phyloP scores from a whole-genome alignment of 2,797 vertebrate genomes.

The Falco naumanni region DNA sequence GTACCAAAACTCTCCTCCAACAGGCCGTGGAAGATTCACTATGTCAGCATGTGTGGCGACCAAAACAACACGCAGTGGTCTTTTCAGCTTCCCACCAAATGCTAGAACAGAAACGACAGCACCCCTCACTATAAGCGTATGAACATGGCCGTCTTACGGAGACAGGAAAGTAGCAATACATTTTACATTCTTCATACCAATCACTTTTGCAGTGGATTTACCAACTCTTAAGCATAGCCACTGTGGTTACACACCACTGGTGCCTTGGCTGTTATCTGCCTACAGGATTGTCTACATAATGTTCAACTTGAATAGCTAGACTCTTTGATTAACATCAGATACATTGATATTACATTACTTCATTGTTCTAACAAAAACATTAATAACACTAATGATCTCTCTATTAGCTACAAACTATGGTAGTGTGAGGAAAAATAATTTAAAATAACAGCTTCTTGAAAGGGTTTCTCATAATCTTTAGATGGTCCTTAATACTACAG shows the following conservation, averaged over 20 bases:
- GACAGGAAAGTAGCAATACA: background rate
- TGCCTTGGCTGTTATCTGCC: background rate
- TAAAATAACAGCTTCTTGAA: background rate
- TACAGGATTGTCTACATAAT: background rate
- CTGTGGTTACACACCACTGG: background rate
- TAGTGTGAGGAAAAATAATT: background rate
- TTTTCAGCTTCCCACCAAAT: constrained; percentile 91
- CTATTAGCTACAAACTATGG: background rate
- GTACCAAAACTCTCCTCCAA: constrained; percentile 93
- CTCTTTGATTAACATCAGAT: background rate
- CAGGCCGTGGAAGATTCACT: constrained; percentile 88
- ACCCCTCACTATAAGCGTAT: background rate
- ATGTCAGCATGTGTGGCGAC: constrained; percentile 96
- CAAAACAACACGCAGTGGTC: constrained; percentile 87
- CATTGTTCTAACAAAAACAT: background rate
- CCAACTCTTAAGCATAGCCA: background rate
- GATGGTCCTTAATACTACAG: background rate
- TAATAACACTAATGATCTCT: background rate
- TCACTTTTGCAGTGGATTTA: background rate
- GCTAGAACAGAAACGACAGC: constrained; percentile 73
- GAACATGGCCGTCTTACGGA: background rate
- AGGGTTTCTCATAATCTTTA: background rate
- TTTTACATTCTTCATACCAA: background rate
- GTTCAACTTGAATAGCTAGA: background rate
- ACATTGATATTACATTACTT: background rate